phyloP scores from a whole-genome alignment of 2,113 vertebrate genomes.

The Pelecanus crispus region DNA sequence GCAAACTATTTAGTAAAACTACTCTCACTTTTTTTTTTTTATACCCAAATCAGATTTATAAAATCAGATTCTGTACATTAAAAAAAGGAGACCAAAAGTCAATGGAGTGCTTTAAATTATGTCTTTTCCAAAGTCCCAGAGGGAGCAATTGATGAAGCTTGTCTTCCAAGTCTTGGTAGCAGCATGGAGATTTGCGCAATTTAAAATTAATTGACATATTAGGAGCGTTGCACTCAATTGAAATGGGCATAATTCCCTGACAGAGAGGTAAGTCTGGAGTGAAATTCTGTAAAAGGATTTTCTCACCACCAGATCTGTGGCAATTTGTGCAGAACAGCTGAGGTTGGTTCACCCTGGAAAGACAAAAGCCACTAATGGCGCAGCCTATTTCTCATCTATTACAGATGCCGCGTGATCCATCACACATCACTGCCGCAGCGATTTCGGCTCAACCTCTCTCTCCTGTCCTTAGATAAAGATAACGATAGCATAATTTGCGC shows the following conservation, averaged over 20 bases:
- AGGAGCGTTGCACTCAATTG: neutral
- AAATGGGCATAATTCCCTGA: neutral
- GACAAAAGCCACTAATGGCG: neutral
- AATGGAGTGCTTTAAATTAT: neutral
- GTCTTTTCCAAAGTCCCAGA: neutral
- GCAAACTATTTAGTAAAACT: neutral
- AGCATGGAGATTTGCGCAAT: neutral
- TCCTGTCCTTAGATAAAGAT: neutral
- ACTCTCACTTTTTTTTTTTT: neutral
- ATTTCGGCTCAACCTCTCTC: neutral
- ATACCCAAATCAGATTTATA: too few relatives aligned
- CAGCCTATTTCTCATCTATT: neutral
- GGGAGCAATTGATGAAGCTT: neutral
- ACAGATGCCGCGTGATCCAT: neutral
- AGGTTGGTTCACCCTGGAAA: neutral
- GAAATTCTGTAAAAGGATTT: neutral
- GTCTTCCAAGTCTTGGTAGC: neutral
- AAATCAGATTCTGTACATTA: neutral
- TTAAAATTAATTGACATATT: slow-evolving; percentile 4
- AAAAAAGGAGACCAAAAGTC: neutral
- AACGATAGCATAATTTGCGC: neutral
- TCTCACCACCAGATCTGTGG: neutral
- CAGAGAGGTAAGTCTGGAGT: neutral
- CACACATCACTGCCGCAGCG: fast-evolving
- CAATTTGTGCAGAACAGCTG: neutral